phyloP scores from a whole-genome alignment of 2,888 invertebrate species.

The Ormyrus rosae region DNA sequence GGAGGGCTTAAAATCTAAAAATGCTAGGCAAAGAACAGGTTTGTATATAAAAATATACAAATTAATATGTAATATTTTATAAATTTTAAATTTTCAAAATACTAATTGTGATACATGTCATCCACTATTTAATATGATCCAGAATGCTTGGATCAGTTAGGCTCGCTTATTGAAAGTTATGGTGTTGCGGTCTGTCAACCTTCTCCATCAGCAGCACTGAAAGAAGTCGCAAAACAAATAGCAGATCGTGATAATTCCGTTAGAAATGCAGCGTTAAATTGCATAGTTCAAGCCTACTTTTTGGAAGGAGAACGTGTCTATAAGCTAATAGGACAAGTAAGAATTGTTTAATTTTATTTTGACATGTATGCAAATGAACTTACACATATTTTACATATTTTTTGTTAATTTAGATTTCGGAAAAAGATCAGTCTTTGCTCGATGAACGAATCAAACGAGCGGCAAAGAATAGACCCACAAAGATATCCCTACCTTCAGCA shows the following conservation, averaged over 20 bases:
- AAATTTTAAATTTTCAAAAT: too few relatives aligned
- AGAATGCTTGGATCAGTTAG: constrained; percentile 96
- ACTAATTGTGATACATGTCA: too few relatives aligned
- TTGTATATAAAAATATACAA: constrained; percentile 57
- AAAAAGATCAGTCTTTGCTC: constrained; percentile 94
- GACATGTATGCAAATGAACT: not conserved
- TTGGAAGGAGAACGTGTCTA: constrained; percentile 93
- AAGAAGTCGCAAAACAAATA: constrained; percentile 95
- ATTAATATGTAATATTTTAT: not conserved
- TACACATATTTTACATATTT: constrained; percentile 23
- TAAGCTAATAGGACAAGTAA: constrained; percentile 92
- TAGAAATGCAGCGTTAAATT: constrained; percentile 96
- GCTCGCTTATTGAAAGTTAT: constrained; percentile 89
- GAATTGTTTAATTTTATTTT: constrained; percentile 56
- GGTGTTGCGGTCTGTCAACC: constrained; percentile 91
- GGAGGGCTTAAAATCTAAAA: constrained; percentile 98
- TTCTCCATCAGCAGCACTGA: constrained; percentile 86
- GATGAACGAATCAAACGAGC: constrained; percentile 98
- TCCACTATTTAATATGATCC: constrained; percentile 56
- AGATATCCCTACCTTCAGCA: constrained; percentile 75
- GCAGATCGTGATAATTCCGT: constrained; percentile 97
- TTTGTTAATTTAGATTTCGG: constrained; percentile 82
- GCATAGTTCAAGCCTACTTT: constrained; percentile 92
- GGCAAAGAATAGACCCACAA: constrained; percentile 80
- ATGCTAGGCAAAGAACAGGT: constrained; percentile 95